These are phyloP conservation scores for Acropora tenuis DNA, from an alignment of 64 coral and sea anemone genomes.

Conservation along the genomic window DNA sequence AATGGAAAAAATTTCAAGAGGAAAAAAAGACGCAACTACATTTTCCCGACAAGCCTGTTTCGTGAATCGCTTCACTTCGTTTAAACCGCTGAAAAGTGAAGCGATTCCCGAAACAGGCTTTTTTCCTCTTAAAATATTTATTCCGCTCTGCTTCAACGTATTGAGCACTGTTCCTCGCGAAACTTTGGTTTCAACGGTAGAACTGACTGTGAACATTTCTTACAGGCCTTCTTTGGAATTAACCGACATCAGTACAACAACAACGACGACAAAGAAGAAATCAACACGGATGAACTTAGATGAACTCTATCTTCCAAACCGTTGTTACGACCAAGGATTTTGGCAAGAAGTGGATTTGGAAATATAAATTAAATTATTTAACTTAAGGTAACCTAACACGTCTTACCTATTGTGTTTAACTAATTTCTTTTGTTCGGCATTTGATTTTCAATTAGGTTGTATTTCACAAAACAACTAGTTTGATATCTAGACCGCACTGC, in stretches of 20 bases:
- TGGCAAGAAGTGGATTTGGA: conserved; percentile 98
- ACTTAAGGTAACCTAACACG: conserved; percentile 53
- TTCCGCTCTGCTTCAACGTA: too few relatives aligned
- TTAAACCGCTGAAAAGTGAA: too few relatives aligned
- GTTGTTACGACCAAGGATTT: conserved; percentile 96
- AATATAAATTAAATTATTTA: conserved; percentile 96
- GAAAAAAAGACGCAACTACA: too few relatives aligned
- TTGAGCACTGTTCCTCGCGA: too few relatives aligned
- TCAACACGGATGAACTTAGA: conserved; percentile 69
- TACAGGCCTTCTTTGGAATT: conserved; percentile 93
- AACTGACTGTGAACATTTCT: conserved; percentile 56
- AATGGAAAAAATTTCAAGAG: too few relatives aligned
- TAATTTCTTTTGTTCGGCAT: not conserved
- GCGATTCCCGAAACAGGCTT: too few relatives aligned
- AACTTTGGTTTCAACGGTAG: not conserved
- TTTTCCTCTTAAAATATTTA: not conserved
- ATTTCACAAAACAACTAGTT: too few relatives aligned
- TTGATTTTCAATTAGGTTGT: too few relatives aligned
- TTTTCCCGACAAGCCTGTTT: too few relatives aligned
- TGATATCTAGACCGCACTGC: not conserved
- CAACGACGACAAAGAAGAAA: not conserved
- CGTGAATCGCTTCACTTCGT: too few relatives aligned
- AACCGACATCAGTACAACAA: conserved; percentile 75
- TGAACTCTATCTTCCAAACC: conserved; percentile 92
- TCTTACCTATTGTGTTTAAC: not conserved